Conservation (phyloP, 1,140 invertebrate genomes). For the Caenorhabditis latens region DNA sequence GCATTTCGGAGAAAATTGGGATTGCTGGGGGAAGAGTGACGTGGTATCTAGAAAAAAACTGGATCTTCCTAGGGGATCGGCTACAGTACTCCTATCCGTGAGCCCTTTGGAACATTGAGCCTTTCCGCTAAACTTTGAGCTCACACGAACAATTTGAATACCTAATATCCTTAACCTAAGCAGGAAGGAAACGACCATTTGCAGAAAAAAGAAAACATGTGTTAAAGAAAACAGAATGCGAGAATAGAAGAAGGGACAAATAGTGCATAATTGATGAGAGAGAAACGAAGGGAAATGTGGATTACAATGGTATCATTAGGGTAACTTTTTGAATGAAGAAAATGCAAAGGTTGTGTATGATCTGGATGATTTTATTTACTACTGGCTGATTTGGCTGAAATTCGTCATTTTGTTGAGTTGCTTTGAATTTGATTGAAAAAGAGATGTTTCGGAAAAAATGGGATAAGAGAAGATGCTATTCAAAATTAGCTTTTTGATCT, state of each 20-base stretch:
- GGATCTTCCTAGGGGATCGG: background rate
- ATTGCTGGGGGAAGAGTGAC: no score
- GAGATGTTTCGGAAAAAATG: background rate
- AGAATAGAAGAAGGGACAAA: background rate
- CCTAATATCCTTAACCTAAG: background rate
- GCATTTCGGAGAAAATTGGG: no score
- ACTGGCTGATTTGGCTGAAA: background rate
- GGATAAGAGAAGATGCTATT: background rate
- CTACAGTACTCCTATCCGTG: no score
- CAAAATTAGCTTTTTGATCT: background rate
- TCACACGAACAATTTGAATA: background rate
- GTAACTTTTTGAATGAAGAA: background rate
- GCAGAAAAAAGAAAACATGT: background rate
- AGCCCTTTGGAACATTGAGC: no score
- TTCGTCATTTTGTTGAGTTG: background rate
- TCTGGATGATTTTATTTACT: slow-evolving; percentile 5
- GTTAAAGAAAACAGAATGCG: background rate
- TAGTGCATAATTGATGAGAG: slow-evolving; percentile 48
- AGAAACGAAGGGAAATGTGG: background rate
- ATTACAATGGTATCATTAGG: slow-evolving; percentile 14
- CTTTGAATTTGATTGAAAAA: background rate
- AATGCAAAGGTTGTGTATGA: background rate
- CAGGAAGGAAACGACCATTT: background rate
- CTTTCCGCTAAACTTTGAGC: background rate
- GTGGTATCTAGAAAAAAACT: background rate